Evolutionary conservation across 2,113 vertebrate species (phyloP).

Genomic region (Lampris megalopsis): DNA sequence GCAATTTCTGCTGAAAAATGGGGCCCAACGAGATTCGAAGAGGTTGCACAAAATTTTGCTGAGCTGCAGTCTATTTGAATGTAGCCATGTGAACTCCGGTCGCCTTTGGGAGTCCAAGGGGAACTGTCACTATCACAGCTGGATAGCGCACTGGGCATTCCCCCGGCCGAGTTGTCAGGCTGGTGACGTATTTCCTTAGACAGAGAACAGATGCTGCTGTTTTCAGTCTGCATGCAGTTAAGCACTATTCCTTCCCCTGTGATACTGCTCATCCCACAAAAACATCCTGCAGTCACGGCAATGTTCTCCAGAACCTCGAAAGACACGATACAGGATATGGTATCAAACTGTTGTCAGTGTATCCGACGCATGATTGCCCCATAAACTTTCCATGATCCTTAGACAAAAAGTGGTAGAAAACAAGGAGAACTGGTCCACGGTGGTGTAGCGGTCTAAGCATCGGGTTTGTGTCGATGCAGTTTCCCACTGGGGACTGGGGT

Average conservation of each 20-base stretch:
- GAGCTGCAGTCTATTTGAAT: neutral
- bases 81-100: neutral
- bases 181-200: slow-evolving; percentile 63
- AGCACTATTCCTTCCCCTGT: slow-evolving; percentile 67
- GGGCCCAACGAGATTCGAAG: neutral
- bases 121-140: slow-evolving; percentile 1
- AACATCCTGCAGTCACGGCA: slow-evolving; percentile 70
- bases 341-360: slow-evolving; percentile 66
- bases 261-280: slow-evolving; percentile 73
- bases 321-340: slow-evolving; percentile 66
- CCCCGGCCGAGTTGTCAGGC: slow-evolving; percentile 66
- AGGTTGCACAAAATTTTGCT: slow-evolving; percentile 2
- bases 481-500: too few species aligned
- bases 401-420: too few species aligned
- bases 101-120: neutral
- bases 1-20: neutral
- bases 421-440: slow-evolving; percentile 2
- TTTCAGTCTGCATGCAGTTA: slow-evolving; percentile 55
- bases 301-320: slow-evolving; percentile 57
- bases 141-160: slow-evolving; percentile 38
- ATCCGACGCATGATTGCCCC: slow-evolving; percentile 53
- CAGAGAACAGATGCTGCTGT: slow-evolving; percentile 70
- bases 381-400: slow-evolving; percentile 40
- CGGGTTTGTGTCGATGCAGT: too few species aligned
- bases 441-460: neutral